These are phyloP conservation scores for Meandrina meandrites DNA, from an alignment of 92 coral and sea anemone genomes.

Conservation along the genomic window DNA sequence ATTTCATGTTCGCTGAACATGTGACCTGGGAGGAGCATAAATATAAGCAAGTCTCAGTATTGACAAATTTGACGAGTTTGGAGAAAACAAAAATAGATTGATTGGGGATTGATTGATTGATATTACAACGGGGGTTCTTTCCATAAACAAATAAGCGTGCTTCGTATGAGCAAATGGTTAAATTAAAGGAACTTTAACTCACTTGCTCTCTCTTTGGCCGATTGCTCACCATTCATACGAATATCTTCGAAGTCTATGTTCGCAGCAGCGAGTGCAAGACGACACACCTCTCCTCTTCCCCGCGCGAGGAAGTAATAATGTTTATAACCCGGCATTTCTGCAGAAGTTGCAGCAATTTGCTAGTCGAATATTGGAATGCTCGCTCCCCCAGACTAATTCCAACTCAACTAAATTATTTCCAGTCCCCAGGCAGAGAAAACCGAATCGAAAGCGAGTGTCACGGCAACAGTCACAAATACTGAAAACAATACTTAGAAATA, in stretches of 20 bases:
- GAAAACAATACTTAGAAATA: too few relatives aligned
- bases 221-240: conserved; percentile 5
- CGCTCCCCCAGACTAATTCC: background rate
- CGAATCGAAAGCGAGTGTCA: background rate
- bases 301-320: conserved; percentile 12
- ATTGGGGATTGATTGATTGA: too few relatives aligned
- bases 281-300: background rate
- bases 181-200: background rate
- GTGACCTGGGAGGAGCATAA: too few relatives aligned
- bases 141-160: too few relatives aligned
- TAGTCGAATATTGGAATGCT: background rate
- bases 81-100: too few relatives aligned
- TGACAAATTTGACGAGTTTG: too few relatives aligned
- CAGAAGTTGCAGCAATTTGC: background rate
- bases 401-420: background rate
- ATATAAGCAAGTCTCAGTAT: too few relatives aligned
- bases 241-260: conserved; percentile 3
- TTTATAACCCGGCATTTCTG: conserved; percentile 13
- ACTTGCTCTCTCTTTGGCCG: conserved; percentile 4
- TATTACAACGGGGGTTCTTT: too few relatives aligned
- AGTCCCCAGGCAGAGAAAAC: background rate
- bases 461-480: too few relatives aligned
- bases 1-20: too few relatives aligned
- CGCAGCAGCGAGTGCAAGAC: conserved; percentile 18
- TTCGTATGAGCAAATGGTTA: too few relatives aligned